Evolutionary conservation across 2,113 vertebrate genomes (phyloP).

Genomic region (Onychostoma macrolepis): DNA sequence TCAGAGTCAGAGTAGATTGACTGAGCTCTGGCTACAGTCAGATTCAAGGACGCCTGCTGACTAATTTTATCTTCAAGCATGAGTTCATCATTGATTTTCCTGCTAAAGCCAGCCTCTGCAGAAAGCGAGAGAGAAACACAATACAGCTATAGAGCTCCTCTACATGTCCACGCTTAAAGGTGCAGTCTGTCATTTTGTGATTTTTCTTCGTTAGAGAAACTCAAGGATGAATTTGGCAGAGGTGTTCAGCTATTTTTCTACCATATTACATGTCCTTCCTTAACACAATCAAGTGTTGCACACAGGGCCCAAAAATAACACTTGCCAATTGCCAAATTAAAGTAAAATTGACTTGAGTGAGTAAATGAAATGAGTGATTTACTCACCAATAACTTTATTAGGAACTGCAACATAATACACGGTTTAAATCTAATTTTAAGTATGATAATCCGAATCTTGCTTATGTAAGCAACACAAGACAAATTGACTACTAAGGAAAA

Average conservation of each 20-base stretch:
- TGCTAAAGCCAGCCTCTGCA: slow-evolving; percentile 45
- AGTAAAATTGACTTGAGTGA: background rate
- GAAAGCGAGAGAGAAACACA: slow-evolving; percentile 50
- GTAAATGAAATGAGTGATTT: background rate
- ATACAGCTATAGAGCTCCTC: slow-evolving; percentile 46
- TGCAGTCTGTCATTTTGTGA: no score
- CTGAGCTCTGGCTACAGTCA: slow-evolving; percentile 1
- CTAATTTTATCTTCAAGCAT: slow-evolving; percentile 51
- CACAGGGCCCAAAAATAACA: background rate
- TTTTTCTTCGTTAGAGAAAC: no score
- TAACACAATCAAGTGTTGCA: slow-evolving; percentile 1
- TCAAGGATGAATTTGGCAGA: background rate
- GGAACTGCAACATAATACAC: background rate
- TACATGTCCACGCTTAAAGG: slow-evolving; percentile 32
- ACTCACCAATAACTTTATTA: background rate
- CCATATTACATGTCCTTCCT: slow-evolving; percentile 37
- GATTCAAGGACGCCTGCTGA: slow-evolving; percentile 43
- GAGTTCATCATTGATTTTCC: slow-evolving; percentile 51
- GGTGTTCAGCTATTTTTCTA: background rate
- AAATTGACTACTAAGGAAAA: background rate
- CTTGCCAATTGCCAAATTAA: background rate
- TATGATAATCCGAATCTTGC: background rate
- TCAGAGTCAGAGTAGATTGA: slow-evolving; percentile 19
- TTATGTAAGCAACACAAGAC: background rate
- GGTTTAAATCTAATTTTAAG: background rate